Conservation (phyloP, 1,140 invertebrate species). For the Harlomillsia oculata region DNA sequence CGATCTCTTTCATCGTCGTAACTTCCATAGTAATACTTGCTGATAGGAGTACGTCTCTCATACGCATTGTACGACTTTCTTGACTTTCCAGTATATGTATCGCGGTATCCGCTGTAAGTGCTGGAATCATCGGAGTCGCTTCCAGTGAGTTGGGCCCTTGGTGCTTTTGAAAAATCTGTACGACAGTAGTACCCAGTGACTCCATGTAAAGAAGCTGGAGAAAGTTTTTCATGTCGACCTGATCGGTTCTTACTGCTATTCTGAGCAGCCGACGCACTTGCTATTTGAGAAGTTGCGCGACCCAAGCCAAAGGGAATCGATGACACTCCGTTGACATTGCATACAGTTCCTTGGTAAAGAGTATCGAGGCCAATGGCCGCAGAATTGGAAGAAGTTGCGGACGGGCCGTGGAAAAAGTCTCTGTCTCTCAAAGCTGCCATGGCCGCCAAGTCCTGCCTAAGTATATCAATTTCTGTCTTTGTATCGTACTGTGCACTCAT, state of each 20-base stretch:
- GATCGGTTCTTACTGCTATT: too few relatives aligned
- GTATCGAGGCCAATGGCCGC: slow-evolving; percentile 23
- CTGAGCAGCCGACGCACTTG: too few relatives aligned
- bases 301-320: too few relatives aligned
- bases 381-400: not conserved
- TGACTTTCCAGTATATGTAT: not conserved
- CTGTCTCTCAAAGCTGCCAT: slow-evolving; percentile 13
- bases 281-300: too few relatives aligned
- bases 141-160: slow-evolving; percentile 13
- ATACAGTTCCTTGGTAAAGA: slow-evolving; percentile 13
- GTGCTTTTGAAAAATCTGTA: slow-evolving; percentile 7
- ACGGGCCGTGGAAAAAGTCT: slow-evolving; percentile 11
- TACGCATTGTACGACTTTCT: slow-evolving; percentile 1
- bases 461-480: slow-evolving; percentile 12
- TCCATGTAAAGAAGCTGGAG: not conserved
- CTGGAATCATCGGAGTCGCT: slow-evolving; percentile 34
- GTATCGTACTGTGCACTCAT: slow-evolving; percentile 10
- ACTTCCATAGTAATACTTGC: not conserved
- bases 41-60: not conserved
- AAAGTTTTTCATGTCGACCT: not conserved
- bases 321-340: too few relatives aligned
- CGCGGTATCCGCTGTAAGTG: slow-evolving; percentile 14
- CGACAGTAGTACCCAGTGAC: not conserved
- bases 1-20: slow-evolving; percentile 17
- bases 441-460: slow-evolving; percentile 11